Conservation (phyloP, 2,888 invertebrate genomes). For the Sphaeridia pumilis region DNA sequence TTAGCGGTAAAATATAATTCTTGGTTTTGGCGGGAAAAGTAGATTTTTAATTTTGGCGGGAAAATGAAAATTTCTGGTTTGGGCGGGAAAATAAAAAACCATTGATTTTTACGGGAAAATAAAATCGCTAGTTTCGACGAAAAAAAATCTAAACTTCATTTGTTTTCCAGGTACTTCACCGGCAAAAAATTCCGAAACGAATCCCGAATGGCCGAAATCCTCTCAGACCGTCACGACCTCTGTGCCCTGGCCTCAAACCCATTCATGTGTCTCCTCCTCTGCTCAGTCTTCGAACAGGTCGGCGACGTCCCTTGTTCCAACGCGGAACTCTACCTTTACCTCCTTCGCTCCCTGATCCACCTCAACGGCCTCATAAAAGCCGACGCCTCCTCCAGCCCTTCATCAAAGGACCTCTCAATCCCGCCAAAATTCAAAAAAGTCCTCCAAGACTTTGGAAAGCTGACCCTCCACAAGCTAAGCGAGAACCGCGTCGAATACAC, state of each 20-base stretch:
- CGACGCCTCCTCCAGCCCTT: slow-evolving; percentile 23
- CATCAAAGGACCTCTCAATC: slow-evolving; percentile 24
- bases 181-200: slow-evolving; percentile 32
- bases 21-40: too few species aligned
- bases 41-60: too few species aligned
- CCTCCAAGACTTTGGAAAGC: slow-evolving; percentile 46
- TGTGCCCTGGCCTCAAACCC: slow-evolving; percentile 45
- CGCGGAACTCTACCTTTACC: slow-evolving; percentile 41
- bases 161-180: slow-evolving; percentile 26
- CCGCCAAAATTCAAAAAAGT: slow-evolving; percentile 43
- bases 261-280: slow-evolving; percentile 46
- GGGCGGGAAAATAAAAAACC: too few species aligned
- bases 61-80: too few species aligned
- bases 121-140: too few species aligned
- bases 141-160: too few species aligned
- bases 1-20: too few species aligned
- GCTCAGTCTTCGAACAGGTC: slow-evolving; percentile 45
- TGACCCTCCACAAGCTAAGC: slow-evolving; percentile 44
- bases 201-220: slow-evolving; percentile 30
- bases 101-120: too few species aligned
- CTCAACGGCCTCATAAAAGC: slow-evolving; percentile 39
- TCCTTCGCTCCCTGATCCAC: slow-evolving; percentile 43
- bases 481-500: slow-evolving; percentile 38
- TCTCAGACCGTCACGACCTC: slow-evolving; percentile 33
- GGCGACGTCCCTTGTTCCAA: slow-evolving; percentile 41